Evolutionary conservation across 1,140 invertebrate species (phyloP).

Genomic region (Telenomus remus): DNA sequence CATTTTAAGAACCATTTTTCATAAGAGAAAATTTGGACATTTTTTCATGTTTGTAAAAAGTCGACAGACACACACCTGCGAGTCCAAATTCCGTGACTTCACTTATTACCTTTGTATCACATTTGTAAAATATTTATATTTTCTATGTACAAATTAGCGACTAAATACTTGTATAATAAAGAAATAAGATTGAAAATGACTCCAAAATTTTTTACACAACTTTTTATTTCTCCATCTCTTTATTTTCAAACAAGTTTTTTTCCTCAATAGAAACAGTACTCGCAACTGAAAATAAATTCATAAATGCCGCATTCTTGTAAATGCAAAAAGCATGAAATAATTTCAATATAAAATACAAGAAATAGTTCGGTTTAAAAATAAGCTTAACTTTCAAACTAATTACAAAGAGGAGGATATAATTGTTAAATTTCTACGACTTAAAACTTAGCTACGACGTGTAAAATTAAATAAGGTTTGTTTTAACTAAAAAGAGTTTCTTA

Average conservation of each 20-base stretch:
- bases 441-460: not conserved
- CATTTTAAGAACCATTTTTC: no score
- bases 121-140: constrained; percentile 76
- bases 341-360: no score
- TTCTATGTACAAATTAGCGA: constrained; percentile 76
- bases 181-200: constrained; percentile 67
- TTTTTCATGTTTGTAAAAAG: no score
- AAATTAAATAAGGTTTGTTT: constrained; percentile 3
- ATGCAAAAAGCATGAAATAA: no score
- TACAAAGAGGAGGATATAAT: no score
- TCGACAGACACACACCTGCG: constrained; percentile 14
- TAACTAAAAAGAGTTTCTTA: not conserved
- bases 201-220: constrained; percentile 46
- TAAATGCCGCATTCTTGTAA: no score
- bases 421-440: constrained; percentile 6
- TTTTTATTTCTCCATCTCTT: not conserved
- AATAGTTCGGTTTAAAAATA: no score
- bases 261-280: no score
- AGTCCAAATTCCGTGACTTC: constrained; percentile 11
- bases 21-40: no score
- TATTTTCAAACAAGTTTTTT: no score
- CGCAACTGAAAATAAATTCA: no score
- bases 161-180: constrained; percentile 76
- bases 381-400: no score
- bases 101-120: constrained; percentile 69